Conservation (phyloP, 1,140 invertebrate species). For the Aphis craccivora region DNA sequence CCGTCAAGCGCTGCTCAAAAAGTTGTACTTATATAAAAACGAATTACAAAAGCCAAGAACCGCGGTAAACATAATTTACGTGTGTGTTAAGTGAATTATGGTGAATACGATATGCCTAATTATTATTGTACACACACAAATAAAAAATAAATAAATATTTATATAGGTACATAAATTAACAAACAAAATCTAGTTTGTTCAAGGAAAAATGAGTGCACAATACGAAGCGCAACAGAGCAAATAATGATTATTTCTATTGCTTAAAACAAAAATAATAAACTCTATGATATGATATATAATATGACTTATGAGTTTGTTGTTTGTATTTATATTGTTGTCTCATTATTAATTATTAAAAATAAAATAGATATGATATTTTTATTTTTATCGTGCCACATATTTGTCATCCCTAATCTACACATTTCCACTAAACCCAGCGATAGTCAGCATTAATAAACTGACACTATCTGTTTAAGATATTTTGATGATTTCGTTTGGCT, state of each 20-base stretch:
- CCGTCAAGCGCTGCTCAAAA: background rate
- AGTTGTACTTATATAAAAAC: background rate
- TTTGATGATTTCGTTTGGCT: no score
- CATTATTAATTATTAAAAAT: no score
- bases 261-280: no score
- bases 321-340: no score
- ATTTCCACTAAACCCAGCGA: no score
- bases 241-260: background rate
- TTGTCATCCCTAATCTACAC: no score
- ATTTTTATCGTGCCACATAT: no score
- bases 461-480: no score
- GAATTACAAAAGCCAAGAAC: background rate
- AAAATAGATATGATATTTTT: no score
- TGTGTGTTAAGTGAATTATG: background rate
- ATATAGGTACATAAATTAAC: background rate
- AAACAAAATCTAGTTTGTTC: background rate
- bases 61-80: background rate
- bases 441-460: no score
- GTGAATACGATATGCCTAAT: background rate
- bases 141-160: background rate
- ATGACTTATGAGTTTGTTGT: no score
- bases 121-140: background rate
- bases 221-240: background rate
- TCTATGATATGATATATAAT: no score
- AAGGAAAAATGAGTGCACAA: background rate